Evolutionary conservation across 2,797 vertebrate species (phyloP).

Genomic region (Erethizon dorsatum): DNA sequence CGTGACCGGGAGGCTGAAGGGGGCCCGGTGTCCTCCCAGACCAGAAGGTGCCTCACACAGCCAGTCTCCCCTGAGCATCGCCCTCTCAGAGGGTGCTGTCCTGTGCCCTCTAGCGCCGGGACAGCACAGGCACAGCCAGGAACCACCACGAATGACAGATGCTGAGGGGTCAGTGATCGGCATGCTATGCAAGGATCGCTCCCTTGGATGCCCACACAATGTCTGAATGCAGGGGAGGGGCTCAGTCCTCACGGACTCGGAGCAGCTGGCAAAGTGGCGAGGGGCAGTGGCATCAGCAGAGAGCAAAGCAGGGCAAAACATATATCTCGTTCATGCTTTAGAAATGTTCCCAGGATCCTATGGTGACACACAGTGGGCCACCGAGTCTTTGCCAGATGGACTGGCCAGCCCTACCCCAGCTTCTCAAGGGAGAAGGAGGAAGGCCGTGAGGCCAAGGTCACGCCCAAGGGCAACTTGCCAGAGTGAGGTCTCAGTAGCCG

Average conservation of each 20-base stretch:
- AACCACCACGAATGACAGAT: not conserved
- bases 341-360: rapidly evolving
- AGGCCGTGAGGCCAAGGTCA: rapidly evolving
- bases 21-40: not conserved
- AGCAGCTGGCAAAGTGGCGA: not conserved
- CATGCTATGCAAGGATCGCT: rapidly evolving
- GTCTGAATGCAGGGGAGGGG: not conserved
- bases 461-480: rapidly evolving
- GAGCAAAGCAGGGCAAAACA: rapidly evolving
- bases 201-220: not conserved
- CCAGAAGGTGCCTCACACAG: not conserved
- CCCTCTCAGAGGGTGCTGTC: not conserved
- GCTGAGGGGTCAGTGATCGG: not conserved
- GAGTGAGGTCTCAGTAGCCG: not conserved
- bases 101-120: not conserved
- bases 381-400: rapidly evolving
- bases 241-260: not conserved
- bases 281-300: rapidly evolving
- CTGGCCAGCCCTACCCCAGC: rapidly evolving
- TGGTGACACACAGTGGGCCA: rapidly evolving
- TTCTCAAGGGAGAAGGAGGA: not conserved
- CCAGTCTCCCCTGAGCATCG: not conserved
- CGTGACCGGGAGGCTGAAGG: not conserved
- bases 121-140: not conserved
- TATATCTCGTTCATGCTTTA: rapidly evolving